These are phyloP conservation scores for Umimayanthus kanabou DNA, from an alignment of 92 coral and sea anemone genomes.

Conservation along the genomic window DNA sequence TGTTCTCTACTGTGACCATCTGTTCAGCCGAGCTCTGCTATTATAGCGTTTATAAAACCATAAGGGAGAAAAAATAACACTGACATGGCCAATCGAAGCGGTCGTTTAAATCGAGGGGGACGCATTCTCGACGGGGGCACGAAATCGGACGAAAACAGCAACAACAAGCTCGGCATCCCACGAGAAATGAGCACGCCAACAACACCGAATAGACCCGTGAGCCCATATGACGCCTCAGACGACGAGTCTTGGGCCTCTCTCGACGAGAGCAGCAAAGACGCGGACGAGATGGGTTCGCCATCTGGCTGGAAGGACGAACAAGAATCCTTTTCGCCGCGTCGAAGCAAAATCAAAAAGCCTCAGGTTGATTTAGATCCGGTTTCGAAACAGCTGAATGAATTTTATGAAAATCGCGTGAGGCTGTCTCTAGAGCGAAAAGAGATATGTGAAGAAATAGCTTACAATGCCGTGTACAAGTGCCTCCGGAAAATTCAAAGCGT, in stretches of 20 bases:
- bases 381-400: slow-evolving; percentile 82
- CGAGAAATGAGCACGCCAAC: background rate
- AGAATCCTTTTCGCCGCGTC: slow-evolving; percentile 67
- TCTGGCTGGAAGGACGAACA: slow-evolving; percentile 70
- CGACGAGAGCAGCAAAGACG: slow-evolving; percentile 43
- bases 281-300: slow-evolving; percentile 53
- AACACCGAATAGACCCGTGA: slow-evolving; percentile 18
- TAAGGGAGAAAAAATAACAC: background rate
- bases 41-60: background rate
- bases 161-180: slow-evolving; percentile 12
- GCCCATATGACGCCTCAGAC: slow-evolving; percentile 56
- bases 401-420: slow-evolving; percentile 96
- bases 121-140: slow-evolving; percentile 34
- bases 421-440: slow-evolving; percentile 92
- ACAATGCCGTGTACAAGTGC: slow-evolving; percentile 84
- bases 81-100: slow-evolving; percentile 41
- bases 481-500: slow-evolving; percentile 94
- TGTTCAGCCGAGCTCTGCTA: background rate
- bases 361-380: slow-evolving; percentile 87
- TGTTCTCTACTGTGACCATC: background rate
- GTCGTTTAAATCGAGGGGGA: slow-evolving; percentile 38
- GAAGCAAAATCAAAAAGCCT: slow-evolving; percentile 86
- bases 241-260: slow-evolving; percentile 70
- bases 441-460: slow-evolving; percentile 98
- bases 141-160: slow-evolving; percentile 18